A percentile compares a stretch with the other conserved stretches of the same genome.
Evolutionary conservation across 2,888 invertebrate genomes (phyloP).

Genomic region (Lepidonotus clava): DNA sequence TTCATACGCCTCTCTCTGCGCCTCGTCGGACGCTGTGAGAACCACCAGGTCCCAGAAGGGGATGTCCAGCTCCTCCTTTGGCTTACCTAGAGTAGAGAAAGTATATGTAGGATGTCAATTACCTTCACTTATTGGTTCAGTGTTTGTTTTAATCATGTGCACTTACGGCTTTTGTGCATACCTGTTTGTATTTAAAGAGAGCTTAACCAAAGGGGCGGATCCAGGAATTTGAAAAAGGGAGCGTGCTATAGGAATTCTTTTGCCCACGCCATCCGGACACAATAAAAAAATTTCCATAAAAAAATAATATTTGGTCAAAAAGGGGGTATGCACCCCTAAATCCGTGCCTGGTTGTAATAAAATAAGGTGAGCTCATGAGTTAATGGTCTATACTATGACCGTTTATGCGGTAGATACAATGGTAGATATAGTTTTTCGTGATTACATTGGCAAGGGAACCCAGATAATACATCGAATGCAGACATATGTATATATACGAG

Average conservation of each 20-base stretch:
- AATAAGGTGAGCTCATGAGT: no score
- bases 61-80: constrained; percentile 50
- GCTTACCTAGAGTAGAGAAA: constrained; percentile 29
- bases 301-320: no score
- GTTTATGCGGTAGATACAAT: no score
- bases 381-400: no score
- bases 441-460: no score
- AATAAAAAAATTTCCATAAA: no score
- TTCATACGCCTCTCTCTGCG: constrained; percentile 79
- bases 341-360: no score
- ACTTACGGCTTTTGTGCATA: background rate
- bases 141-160: background rate
- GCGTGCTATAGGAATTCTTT: background rate
- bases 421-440: no score
- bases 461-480: no score
- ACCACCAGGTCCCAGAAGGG: constrained; percentile 81
- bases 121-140: background rate
- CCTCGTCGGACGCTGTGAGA: constrained; percentile 80
- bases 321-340: no score
- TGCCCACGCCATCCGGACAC: no score
- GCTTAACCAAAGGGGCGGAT: background rate
- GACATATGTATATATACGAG: no score
- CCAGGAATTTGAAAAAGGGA: background rate
- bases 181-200: background rate
- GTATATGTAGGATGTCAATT: background rate